Conservation (phyloP, 2,797 vertebrate species). For the Helarctos malayanus region DNA sequence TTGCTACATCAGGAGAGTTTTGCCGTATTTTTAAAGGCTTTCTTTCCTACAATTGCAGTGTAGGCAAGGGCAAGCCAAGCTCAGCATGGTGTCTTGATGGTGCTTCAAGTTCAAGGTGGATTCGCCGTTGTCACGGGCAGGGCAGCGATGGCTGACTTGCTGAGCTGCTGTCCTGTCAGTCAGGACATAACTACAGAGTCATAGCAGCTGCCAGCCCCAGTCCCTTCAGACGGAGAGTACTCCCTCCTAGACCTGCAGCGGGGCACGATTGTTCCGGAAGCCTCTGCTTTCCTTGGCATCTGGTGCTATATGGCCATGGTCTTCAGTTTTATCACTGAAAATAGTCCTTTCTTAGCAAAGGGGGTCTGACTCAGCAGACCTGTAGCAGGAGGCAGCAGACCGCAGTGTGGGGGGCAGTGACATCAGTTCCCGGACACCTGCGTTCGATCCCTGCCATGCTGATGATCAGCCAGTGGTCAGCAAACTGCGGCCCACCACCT, state of each 20-base stretch:
- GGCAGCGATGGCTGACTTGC: too few relatives aligned
- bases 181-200: neutral
- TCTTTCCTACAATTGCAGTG: neutral
- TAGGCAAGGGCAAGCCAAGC: too few relatives aligned
- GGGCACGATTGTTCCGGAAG: neutral
- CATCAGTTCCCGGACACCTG: neutral
- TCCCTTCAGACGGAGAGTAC: neutral
- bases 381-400: fast-evolving
- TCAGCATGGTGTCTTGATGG: neutral
- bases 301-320: fast-evolving
- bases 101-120: neutral
- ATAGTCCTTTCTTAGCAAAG: neutral
- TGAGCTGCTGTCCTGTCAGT: neutral
- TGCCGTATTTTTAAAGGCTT: neutral
- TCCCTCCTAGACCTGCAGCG: neutral
- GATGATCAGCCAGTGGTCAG: neutral
- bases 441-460: neutral
- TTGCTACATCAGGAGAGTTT: neutral
- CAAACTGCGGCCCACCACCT: fast-evolving
- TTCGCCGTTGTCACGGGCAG: neutral
- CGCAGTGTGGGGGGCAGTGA: fast-evolving
- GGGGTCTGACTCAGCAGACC: neutral
- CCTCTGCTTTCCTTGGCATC: neutral
- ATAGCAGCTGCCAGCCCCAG: too few relatives aligned
- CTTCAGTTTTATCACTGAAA: neutral